A percentile compares a stretch with the other conserved stretches of the same genome.
Conservation (phyloP, 2,888 invertebrate species). For the Cheilosia soror region DNA sequence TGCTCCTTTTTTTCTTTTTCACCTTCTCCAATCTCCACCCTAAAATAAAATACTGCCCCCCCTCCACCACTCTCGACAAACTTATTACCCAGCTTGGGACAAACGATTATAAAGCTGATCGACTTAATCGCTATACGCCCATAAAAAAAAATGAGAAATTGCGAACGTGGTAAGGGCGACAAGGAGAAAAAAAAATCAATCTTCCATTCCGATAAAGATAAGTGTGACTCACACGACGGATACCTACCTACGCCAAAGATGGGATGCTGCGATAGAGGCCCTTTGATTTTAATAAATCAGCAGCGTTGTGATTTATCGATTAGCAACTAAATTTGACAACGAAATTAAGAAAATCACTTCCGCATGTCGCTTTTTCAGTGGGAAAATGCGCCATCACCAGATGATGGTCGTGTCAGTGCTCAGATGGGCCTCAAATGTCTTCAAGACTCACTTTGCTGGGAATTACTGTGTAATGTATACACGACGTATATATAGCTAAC, state of each 20-base stretch:
- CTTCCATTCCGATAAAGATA: conserved; percentile 40
- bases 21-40: background rate
- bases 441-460: conserved; percentile 4
- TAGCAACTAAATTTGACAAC: conserved; percentile 51
- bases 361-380: background rate
- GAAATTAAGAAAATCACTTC: conserved; percentile 59
- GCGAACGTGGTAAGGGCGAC: background rate
- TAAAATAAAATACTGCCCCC: conserved; percentile 10
- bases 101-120: conserved; percentile 64
- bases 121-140: conserved; percentile 53
- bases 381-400: conserved; percentile 22
- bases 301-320: conserved; percentile 53
- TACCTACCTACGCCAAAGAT: background rate
- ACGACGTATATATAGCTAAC: background rate
- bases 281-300: conserved; percentile 49
- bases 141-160: conserved; percentile 24
- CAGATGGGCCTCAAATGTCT: conserved; percentile 29
- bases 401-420: conserved; percentile 36
- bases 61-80: background rate
- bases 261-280: conserved; percentile 9
- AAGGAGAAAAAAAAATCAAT: conserved; percentile 46
- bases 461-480: conserved; percentile 25
- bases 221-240: conserved; percentile 1
- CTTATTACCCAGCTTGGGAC: conserved; percentile 59
- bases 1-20: too few relatives aligned